Conservation (phyloP, 2,888 invertebrate species). For the Mythimna ferrago region DNA sequence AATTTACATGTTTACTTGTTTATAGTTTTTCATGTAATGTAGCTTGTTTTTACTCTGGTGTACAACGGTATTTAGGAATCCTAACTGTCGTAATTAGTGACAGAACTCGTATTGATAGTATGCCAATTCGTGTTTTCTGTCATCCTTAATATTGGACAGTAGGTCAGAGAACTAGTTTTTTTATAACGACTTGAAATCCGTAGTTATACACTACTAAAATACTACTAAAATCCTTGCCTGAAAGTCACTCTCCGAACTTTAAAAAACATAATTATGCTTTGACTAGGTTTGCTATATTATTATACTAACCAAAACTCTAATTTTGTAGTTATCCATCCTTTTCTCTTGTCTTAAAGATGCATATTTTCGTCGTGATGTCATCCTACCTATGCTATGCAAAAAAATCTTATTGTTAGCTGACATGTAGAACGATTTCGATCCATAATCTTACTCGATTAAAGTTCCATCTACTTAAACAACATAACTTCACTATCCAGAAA, state of each 20-base stretch:
- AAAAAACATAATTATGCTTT: not conserved
- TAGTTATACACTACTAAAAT: too few relatives aligned
- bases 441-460: not conserved
- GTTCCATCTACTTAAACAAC: not conserved
- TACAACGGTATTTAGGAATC: not conserved
- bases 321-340: not conserved
- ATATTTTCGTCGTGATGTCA: too few relatives aligned
- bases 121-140: too few relatives aligned
- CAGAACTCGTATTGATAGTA: too few relatives aligned
- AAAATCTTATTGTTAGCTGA: too few relatives aligned
- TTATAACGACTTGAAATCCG: not conserved
- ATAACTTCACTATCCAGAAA: slow-evolving; percentile 17
- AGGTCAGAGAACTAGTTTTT: too few relatives aligned
- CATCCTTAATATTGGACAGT: too few relatives aligned
- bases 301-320: not conserved
- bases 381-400: too few relatives aligned
- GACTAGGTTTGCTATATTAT: not conserved
- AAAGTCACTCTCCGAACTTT: not conserved
- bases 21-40: slow-evolving; percentile 38
- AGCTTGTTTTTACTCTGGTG: not conserved
- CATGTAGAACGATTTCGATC: not conserved
- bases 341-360: too few relatives aligned
- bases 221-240: not conserved
- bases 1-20: slow-evolving; percentile 37
- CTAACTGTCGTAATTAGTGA: not conserved